phyloP scores from a whole-genome alignment of 2,797 vertebrate genomes.

The Spatula clypeata region DNA sequence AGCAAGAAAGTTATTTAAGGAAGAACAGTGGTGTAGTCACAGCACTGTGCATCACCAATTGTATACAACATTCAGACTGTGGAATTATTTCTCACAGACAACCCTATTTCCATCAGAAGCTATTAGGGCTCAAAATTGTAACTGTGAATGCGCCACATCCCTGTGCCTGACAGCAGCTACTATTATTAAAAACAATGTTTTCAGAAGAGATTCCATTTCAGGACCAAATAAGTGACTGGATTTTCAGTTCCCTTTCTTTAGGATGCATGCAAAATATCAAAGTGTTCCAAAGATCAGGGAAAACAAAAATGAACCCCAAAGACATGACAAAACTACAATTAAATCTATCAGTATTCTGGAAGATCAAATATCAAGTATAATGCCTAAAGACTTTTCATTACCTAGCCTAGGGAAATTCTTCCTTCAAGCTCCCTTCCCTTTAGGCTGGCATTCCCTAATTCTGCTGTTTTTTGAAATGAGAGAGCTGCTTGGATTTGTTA shows the following conservation, averaged over 20 bases:
- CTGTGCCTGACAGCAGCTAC: neutral
- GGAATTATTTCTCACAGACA: conserved; percentile 29
- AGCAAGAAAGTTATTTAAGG: conserved; percentile 19
- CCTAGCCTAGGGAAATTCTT: neutral
- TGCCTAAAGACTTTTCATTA: conserved; percentile 2
- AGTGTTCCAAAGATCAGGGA: neutral
- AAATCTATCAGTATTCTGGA: neutral
- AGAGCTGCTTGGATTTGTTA: neutral
- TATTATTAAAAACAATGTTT: neutral
- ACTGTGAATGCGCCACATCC: neutral
- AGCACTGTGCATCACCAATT: neutral
- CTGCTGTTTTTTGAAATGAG: conserved; percentile 6
- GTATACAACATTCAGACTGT: neutral
- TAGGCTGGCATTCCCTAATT: neutral
- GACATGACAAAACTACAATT: neutral
- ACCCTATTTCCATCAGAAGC: conserved; percentile 58
- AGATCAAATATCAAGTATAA: neutral
- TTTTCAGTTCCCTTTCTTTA: neutral
- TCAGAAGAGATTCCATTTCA: neutral
- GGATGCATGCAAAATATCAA: neutral
- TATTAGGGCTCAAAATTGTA: conserved; percentile 31
- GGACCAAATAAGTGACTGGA: neutral
- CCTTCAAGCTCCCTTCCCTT: neutral
- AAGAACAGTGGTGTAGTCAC: conserved; percentile 17
- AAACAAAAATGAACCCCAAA: neutral